phyloP scores from a whole-genome alignment of 2,888 invertebrate genomes.

The Volucella inanis region DNA sequence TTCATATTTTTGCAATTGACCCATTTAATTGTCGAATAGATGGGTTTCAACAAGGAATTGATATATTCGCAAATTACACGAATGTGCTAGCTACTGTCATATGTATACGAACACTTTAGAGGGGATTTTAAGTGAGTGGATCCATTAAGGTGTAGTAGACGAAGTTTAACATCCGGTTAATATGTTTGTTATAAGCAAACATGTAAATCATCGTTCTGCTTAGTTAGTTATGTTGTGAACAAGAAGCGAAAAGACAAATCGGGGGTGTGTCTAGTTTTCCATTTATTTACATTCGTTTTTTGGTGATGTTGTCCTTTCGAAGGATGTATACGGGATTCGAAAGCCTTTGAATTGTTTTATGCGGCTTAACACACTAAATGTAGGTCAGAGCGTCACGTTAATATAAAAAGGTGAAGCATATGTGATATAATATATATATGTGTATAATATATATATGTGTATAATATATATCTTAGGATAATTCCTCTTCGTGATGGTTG shows the following conservation, averaged over 20 bases:
- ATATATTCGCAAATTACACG: slow-evolving; percentile 54
- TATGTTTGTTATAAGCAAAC: slow-evolving; percentile 35
- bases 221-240: neutral
- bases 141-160: slow-evolving; percentile 35
- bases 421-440: too few relatives aligned
- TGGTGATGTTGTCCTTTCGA: neutral
- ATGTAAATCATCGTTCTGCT: slow-evolving; percentile 35
- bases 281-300: neutral
- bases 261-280: neutral
- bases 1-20: slow-evolving; percentile 27
- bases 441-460: too few relatives aligned
- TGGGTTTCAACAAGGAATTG: slow-evolving; percentile 44
- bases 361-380: too few relatives aligned
- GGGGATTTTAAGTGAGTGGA: slow-evolving; percentile 15
- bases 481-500: too few relatives aligned
- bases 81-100: slow-evolving; percentile 20
- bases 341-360: neutral
- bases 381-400: too few relatives aligned
- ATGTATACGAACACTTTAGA: neutral
- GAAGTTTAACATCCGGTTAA: slow-evolving; percentile 12
- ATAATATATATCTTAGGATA: too few relatives aligned
- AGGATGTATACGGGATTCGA: neutral
- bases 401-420: too few relatives aligned
- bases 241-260: neutral
- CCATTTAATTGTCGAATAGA: slow-evolving; percentile 45